phyloP scores from a whole-genome alignment of 2,797 vertebrate species.

The Cyclopterus lumpus region DNA sequence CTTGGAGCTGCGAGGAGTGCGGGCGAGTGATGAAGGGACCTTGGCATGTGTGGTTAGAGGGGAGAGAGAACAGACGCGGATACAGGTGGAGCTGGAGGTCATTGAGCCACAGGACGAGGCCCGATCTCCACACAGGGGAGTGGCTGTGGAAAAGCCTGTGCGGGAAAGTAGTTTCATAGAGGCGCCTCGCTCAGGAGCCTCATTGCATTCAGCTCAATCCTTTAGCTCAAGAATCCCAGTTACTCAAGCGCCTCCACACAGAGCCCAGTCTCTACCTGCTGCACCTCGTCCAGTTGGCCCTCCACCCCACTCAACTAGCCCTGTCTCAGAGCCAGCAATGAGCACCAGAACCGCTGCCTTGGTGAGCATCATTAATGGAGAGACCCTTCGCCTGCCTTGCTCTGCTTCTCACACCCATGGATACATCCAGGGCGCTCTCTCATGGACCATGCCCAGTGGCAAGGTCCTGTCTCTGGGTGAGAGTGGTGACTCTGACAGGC shows the following conservation, averaged over 20 bases:
- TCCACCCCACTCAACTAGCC: constrained; percentile 15
- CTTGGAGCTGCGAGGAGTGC: constrained; percentile 85
- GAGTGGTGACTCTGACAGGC: constrained; percentile 73
- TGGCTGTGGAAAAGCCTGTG: constrained; percentile 65
- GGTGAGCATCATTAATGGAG: constrained; percentile 91
- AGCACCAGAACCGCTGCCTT: constrained; percentile 83
- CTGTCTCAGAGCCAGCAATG: constrained; percentile 64
- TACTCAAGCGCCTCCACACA: constrained; percentile 49
- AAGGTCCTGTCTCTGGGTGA: constrained; percentile 83
- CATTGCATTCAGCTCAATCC: constrained; percentile 24
- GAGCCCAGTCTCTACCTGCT: constrained; percentile 7
- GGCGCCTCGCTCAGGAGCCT: constrained; percentile 11
- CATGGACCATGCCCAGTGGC: constrained; percentile 90
- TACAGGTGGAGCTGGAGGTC: constrained; percentile 88
- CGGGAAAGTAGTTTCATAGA: constrained; percentile 19
- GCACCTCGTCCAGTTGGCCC: constrained; percentile 38
- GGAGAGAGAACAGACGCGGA: constrained; percentile 85
- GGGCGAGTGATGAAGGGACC: constrained; percentile 82
- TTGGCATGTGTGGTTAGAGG: constrained; percentile 89
- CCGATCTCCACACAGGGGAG: constrained; percentile 78
- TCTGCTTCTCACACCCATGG: constrained; percentile 39
- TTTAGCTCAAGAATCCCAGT: constrained; percentile 29
- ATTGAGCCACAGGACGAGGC: constrained; percentile 69
- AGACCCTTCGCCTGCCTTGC: constrained; percentile 89
- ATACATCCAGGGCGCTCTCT: constrained; percentile 49